Evolutionary conservation across 2,797 vertebrate species (phyloP).

Genomic region (Schizopygopsis pylzovi): DNA sequence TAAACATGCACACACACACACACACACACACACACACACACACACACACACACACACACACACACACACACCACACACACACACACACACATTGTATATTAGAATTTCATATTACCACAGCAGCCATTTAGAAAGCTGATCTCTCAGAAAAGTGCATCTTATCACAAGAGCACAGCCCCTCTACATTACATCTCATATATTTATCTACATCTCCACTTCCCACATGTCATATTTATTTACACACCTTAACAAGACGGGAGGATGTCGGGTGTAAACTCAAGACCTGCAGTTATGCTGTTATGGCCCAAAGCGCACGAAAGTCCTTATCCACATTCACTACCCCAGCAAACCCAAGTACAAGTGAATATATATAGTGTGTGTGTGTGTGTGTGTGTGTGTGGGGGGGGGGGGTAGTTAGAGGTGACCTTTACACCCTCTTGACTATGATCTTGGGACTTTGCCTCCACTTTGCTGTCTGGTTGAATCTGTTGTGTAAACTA

Average conservation of each 20-base stretch:
- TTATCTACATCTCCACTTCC: constrained; percentile 41
- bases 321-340: constrained; percentile 16
- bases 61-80: not conserved
- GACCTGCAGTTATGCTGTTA: constrained; percentile 21
- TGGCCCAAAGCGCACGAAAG: not conserved
- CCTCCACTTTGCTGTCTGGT: not conserved
- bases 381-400: not conserved
- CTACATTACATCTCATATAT: constrained; percentile 29
- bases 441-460: not conserved
- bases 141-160: constrained; percentile 29
- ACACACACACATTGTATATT: not conserved
- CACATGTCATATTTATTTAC: constrained; percentile 41
- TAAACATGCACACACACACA: not conserved
- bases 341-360: not conserved
- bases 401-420: not conserved
- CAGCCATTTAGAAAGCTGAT: not conserved
- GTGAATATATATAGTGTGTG: not conserved
- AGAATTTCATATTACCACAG: constrained; percentile 11
- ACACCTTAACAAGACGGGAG: constrained; percentile 23
- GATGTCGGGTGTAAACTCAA: constrained; percentile 15
- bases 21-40: not conserved
- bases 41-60: constrained; percentile 4
- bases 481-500: not conserved
- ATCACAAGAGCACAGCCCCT: constrained; percentile 42
- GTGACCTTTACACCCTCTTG: constrained; percentile 12